These are phyloP conservation scores for Progne subis DNA, from an alignment of 2,113 vertebrate genomes.

Conservation along the genomic window DNA sequence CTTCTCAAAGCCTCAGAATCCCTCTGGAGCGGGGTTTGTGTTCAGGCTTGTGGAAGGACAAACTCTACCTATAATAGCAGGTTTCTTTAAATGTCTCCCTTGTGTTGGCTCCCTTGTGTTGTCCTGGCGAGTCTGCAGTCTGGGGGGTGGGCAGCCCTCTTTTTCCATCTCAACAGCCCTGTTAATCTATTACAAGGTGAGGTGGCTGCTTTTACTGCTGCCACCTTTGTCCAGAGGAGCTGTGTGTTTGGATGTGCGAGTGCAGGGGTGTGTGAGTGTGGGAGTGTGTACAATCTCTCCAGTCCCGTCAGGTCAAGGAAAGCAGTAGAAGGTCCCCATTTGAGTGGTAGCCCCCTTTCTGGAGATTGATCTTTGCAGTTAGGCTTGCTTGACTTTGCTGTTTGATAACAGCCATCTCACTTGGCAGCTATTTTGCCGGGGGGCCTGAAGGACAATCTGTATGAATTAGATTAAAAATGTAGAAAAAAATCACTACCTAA, in stretches of 20 bases:
- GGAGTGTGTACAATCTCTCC: not conserved
- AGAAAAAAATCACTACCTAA: not conserved
- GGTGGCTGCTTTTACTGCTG: not conserved
- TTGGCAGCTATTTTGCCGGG: not conserved
- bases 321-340: not conserved
- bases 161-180: not conserved
- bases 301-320: not conserved
- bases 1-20: not conserved
- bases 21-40: not conserved
- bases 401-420: not conserved
- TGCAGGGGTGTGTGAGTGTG: not conserved
- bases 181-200: not conserved
- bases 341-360: not conserved
- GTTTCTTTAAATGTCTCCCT: not conserved
- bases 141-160: not conserved
- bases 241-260: accelerated
- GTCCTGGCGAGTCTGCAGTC: not conserved
- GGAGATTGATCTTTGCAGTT: not conserved
- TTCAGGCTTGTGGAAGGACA: not conserved
- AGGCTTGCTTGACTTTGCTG: not conserved
- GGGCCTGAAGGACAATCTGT: not conserved
- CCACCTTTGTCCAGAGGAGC: not conserved
- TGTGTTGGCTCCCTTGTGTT: not conserved
- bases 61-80: not conserved
- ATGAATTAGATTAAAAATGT: not conserved